Percentiles rank a stretch among this genome's conserved stretches.
Conservation (phyloP, 2,797 vertebrate species). For the Nannoperca australis region DNA sequence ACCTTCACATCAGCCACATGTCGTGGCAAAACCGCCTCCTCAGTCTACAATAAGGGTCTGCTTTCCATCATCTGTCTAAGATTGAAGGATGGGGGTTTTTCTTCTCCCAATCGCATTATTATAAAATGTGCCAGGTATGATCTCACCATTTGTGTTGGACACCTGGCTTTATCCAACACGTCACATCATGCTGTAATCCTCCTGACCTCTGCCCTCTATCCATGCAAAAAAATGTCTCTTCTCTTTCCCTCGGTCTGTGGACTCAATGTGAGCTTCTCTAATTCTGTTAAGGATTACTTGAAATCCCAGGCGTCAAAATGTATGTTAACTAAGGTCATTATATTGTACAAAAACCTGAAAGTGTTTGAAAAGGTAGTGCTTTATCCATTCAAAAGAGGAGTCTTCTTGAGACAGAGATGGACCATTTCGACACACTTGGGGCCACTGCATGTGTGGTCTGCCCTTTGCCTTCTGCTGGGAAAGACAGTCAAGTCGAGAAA, state of each 20-base stretch:
- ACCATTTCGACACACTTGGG: slow-evolving; percentile 25
- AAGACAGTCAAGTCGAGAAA: slow-evolving; percentile 36
- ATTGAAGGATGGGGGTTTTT: slow-evolving; percentile 31
- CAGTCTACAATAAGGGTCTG: slow-evolving; percentile 2
- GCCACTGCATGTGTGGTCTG: slow-evolving; percentile 61
- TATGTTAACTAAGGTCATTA: slow-evolving; percentile 11
- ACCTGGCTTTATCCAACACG: slow-evolving; percentile 44
- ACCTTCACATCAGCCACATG: slow-evolving; percentile 40
- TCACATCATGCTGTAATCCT: slow-evolving; percentile 47
- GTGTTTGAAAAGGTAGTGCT: background rate
- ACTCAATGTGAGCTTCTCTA: slow-evolving; percentile 27
- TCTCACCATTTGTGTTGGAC: slow-evolving; percentile 59
- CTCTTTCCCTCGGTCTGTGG: slow-evolving; percentile 26
- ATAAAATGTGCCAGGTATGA: slow-evolving; percentile 60
- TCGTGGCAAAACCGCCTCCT: slow-evolving; percentile 7
- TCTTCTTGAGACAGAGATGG: slow-evolving; percentile 16
- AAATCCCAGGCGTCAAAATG: slow-evolving; percentile 7
- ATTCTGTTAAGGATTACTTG: slow-evolving; percentile 22
- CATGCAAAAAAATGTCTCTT: slow-evolving; percentile 23
- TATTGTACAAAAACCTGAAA: background rate
- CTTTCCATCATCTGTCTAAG: slow-evolving; percentile 42
- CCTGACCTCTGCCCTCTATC: slow-evolving; percentile 59
- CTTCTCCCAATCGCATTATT: slow-evolving; percentile 23
- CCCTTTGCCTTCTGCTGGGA: slow-evolving; percentile 58
- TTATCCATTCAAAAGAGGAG: slow-evolving; percentile 19